Evolutionary conservation across 2,888 invertebrate species (phyloP).

Genomic region (Pinctada fucata): DNA sequence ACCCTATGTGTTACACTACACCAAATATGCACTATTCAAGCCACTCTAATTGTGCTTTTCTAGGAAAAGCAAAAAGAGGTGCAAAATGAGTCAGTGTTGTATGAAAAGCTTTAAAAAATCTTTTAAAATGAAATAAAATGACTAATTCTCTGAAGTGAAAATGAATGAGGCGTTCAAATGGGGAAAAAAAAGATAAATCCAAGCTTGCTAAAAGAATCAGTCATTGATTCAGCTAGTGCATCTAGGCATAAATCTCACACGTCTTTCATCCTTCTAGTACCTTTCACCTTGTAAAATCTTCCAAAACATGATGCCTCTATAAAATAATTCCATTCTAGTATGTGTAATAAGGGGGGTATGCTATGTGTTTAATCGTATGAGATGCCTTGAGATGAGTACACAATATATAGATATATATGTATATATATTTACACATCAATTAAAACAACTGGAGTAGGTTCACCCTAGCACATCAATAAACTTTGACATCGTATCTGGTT

Average conservation of each 20-base stretch:
- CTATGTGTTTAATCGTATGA: not conserved
- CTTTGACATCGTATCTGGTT: no score
- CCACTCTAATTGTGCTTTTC: not conserved
- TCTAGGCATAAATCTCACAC: not conserved
- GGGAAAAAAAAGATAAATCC: no score
- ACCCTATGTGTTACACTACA: no score
- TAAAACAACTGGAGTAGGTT: not conserved
- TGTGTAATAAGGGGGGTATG: not conserved
- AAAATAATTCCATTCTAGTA: not conserved
- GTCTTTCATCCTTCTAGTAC: not conserved
- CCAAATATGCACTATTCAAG: no score
- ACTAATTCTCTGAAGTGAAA: not conserved
- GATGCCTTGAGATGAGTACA: not conserved
- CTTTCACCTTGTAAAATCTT: not conserved
- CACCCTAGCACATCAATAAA: not conserved
- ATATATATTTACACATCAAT: not conserved
- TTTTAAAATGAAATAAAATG: not conserved
- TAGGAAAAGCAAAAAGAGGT: not conserved
- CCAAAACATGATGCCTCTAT: not conserved
- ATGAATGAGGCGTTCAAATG: not conserved
- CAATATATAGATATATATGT: not conserved
- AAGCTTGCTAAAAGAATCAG: no score
- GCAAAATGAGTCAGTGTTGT: not conserved
- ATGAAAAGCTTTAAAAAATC: not conserved
- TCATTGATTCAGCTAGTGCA: no score